Evolutionary conservation across 2,888 invertebrate species (phyloP), one percentile per base, ranked within the genome.

Genomic region (Erpobdella octoculata): DNA sequence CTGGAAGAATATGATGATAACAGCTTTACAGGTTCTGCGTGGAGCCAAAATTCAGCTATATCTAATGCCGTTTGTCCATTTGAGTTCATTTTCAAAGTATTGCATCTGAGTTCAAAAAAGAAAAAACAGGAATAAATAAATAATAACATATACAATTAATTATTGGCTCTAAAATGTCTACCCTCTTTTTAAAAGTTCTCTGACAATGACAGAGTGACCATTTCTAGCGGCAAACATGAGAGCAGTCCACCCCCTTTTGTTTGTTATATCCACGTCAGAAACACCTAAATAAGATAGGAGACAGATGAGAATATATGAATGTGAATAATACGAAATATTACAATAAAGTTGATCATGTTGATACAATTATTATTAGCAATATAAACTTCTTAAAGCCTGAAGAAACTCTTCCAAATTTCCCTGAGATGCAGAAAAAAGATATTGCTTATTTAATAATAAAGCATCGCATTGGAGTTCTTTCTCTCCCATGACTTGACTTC

Each of bases 221-320:
- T 81, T 79, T 71, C 81, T 78, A 2, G 82, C 80, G 36, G 82
- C 82, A 77, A 82, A 79, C 82, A 82, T 82, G 12, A 82, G 75
- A 0, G 81, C 80, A 36, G 81, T 82, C 82, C 81, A 82, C 0
- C 82, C 82, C 70, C 48, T 33, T 25, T 72, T 73, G 65, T 77
- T 75, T 37, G 36, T 70, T 2, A 68, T 72, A 64, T 77, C 70
- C 8, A 71, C 64, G 36, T 75, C 69, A 12, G 68, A 64, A 31
- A 74, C 38, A 53, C 33, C 74, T 74, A 15, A 21, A 48, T 2
- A 21, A 25, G 28, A 53, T 21, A 53, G 21, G 1, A 5, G 21
- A 53, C 28, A 6, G 28, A 8, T 53, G 21, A n/a, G 6, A 53
- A 25, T 53, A 25, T 28, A 53, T 12, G 15, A 53, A 41, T 4